Percentiles rank a stretch among this genome's conserved stretches.
Evolutionary conservation across 2,797 vertebrate species (phyloP).

Genomic region (Acanthurus leucopareius): DNA sequence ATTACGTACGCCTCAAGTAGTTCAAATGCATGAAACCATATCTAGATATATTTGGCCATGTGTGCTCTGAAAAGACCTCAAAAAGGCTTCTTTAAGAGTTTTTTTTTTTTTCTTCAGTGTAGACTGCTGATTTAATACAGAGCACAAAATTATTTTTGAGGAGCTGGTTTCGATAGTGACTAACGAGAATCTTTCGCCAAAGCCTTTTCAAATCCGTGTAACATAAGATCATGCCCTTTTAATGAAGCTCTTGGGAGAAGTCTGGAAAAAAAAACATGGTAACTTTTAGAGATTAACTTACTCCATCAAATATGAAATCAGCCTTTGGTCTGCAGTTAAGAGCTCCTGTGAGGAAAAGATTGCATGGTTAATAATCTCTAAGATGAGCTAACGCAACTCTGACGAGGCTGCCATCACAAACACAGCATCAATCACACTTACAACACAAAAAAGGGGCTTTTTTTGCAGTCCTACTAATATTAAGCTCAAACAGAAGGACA

Average conservation of each 20-base stretch:
- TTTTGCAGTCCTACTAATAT: constrained; percentile 13
- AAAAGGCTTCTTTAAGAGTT: constrained; percentile 26
- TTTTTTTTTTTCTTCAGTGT: constrained; percentile 22
- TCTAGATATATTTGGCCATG: constrained; percentile 55
- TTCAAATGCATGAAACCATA: constrained; percentile 65
- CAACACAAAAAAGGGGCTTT: neutral
- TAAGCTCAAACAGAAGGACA: constrained; percentile 10
- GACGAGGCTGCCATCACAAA: constrained; percentile 49
- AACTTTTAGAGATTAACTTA: constrained; percentile 49
- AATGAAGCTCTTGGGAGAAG: constrained; percentile 64
- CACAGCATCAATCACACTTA: constrained; percentile 53
- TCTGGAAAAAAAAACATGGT: neutral
- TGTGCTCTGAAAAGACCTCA: constrained; percentile 46
- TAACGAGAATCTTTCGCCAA: constrained; percentile 67
- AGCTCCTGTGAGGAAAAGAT: constrained; percentile 53
- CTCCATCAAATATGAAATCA: constrained; percentile 51
- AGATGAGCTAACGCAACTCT: constrained; percentile 54
- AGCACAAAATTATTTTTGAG: constrained; percentile 50
- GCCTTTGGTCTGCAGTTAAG: constrained; percentile 37
- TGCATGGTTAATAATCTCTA: constrained; percentile 45
- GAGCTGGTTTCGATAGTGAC: constrained; percentile 62
- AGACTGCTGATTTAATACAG: constrained; percentile 65
- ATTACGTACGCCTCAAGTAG: constrained; percentile 50
- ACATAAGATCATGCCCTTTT: constrained; percentile 59
- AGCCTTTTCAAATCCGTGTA: constrained; percentile 56